A percentile compares a stretch with the other conserved stretches of the same genome.
phyloP scores from a whole-genome alignment of 1,140 invertebrate species.

The Drosophila cardini region DNA sequence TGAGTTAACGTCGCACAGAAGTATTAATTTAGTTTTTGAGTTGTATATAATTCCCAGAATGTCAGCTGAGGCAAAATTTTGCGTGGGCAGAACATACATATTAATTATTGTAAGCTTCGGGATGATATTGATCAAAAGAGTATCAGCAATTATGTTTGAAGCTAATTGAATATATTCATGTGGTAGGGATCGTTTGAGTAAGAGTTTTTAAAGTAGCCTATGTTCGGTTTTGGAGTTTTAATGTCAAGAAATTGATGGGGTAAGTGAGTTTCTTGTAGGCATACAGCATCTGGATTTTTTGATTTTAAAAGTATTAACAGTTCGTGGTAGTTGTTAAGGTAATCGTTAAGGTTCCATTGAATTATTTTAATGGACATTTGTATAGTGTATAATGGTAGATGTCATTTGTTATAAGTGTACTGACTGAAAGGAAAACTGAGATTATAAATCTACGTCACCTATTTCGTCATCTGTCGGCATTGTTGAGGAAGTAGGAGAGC shows the following conservation, averaged over 20 bases:
- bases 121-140: too few species aligned
- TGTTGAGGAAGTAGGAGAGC: too few species aligned
- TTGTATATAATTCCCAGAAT: too few species aligned
- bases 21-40: too few species aligned
- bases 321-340: slow-evolving; percentile 38
- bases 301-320: slow-evolving; percentile 23
- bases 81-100: too few species aligned
- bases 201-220: slow-evolving; percentile 11
- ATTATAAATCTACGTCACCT: slow-evolving; percentile 16
- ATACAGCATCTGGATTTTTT: slow-evolving; percentile 27
- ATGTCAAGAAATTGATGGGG: slow-evolving; percentile 10
- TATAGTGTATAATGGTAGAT: slow-evolving; percentile 1
- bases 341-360: slow-evolving; percentile 37
- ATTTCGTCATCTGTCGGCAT: too few species aligned
- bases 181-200: slow-evolving; percentile 36
- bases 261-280: slow-evolving; percentile 27
- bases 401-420: slow-evolving; percentile 20
- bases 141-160: too few species aligned
- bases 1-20: slow-evolving; percentile 34
- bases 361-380: slow-evolving; percentile 22
- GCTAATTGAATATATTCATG: too few species aligned
- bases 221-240: slow-evolving; percentile 4
- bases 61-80: too few species aligned
- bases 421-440: slow-evolving; percentile 8
- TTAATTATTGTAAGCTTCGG: too few species aligned